phyloP scores from a whole-genome alignment of 2,888 invertebrate genomes.

The Dolomedes plantarius region DNA sequence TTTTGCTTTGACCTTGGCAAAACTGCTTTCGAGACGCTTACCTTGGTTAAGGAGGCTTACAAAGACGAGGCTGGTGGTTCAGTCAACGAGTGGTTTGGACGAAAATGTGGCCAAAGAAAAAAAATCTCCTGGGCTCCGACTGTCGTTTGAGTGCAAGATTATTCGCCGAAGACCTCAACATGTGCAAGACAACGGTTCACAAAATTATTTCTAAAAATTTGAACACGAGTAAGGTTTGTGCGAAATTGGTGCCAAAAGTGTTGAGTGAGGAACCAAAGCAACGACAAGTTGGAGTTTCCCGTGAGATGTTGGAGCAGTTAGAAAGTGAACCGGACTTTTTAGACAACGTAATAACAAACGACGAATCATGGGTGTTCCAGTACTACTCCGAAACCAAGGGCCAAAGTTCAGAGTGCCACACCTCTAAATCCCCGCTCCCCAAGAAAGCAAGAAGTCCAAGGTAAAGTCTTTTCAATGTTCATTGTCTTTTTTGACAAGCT shows the following conservation, averaged over 20 bases:
- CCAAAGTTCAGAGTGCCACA: too few species aligned
- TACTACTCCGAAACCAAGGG: too few species aligned
- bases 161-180: not conserved
- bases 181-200: not conserved
- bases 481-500: too few species aligned
- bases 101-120: not conserved
- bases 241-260: too few species aligned
- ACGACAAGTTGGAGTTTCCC: not conserved
- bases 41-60: not conserved
- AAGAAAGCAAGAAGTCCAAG: too few species aligned
- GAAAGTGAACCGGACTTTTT: too few species aligned
- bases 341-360: too few species aligned
- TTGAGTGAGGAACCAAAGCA: not conserved
- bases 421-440: too few species aligned
- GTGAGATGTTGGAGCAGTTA: too few species aligned
- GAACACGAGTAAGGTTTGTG: not conserved
- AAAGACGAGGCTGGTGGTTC: not conserved
- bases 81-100: not conserved
- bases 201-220: not conserved
- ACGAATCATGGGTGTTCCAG: too few species aligned
- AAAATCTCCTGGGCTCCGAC: not conserved
- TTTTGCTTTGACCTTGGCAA: not conserved
- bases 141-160: constrained; percentile 24
- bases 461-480: too few species aligned
- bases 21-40: not conserved